Base-by-base conservation (phyloP, 1,140 invertebrate genomes). In the Nebria ingens region DNA sequence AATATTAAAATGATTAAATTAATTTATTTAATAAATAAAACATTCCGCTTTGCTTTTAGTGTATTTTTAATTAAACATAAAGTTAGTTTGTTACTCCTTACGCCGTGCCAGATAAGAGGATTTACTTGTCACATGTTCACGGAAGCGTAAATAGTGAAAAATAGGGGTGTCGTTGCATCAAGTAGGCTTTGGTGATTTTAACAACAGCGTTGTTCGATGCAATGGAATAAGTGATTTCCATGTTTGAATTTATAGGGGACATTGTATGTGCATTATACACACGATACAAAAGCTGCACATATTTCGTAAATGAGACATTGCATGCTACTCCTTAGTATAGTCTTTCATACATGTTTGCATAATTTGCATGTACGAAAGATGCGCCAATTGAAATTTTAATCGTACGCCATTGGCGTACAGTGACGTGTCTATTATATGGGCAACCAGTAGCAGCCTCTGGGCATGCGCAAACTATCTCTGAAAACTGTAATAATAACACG, bases 371-470 rank as follows among this genome's bases (percentile, higher is more conserved):
- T 45, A 9, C 15, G 6, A n/a, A n/a, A n/a, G n/a, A n/a, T n/a
- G 25, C 25, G 15, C 40, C 9, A 6, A 45, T 45, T 45, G 40
- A 45, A 11, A 45, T 45, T 17, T 45, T 17, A 45, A 45, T 17
- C 9, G 9, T 11, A 17, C 40, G 17, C 6, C 40, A 45, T 4
- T 45, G 6, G 40, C 15, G 17, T 3, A 6, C 6, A 17, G 40
- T 45, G 40, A 45, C 40, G 40, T 45, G 40, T 45, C 40, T 17
- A 45, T 45, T 45, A 34, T n/a, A n/a, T 6, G 25, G 6, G n/a
- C 25, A 6, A 34, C 25, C 25, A 34, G 25, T 34, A 34, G 25
- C 25, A 34, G 6, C 25, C 25, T 34, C 25, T 9, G 25, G 25
- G 25, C n/a, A n/a, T 34, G n/a, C 25, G n/a, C 25, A 34, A 6